These are phyloP conservation scores for Oscheius onirici DNA, from an alignment of 2,888 invertebrate species.

Conservation along the genomic window DNA sequence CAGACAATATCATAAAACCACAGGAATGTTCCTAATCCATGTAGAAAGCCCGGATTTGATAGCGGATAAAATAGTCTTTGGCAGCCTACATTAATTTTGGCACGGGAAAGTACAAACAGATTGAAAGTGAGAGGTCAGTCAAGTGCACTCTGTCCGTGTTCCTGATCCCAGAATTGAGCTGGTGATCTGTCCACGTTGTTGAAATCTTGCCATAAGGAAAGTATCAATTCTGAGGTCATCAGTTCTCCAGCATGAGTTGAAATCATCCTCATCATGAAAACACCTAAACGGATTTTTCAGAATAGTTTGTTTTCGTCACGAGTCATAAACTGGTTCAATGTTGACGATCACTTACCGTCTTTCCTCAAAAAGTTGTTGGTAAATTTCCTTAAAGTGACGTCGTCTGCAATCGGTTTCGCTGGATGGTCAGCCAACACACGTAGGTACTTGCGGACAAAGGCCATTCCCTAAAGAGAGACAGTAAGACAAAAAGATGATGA, in stretches of 20 bases:
- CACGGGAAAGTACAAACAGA: neutral
- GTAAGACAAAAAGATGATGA: neutral
- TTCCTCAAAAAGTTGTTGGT: constrained; percentile 71
- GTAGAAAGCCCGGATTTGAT: constrained; percentile 30
- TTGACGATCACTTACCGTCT: constrained; percentile 37
- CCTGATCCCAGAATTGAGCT: constrained; percentile 71
- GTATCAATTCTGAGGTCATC: constrained; percentile 70
- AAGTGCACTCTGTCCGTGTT: constrained; percentile 58
- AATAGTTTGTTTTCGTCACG: neutral
- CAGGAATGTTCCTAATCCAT: constrained; percentile 26
- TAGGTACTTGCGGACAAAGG: constrained; percentile 71
- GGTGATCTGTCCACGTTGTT: constrained; percentile 71
- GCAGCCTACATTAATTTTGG: constrained; percentile 23
- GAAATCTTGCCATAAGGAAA: constrained; percentile 72
- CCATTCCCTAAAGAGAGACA: constrained; percentile 61
- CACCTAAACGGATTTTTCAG: constrained; percentile 48
- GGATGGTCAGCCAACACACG: constrained; percentile 71
- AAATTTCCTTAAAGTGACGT: constrained; percentile 70
- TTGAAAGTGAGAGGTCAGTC: constrained; percentile 35
- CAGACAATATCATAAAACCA: constrained; percentile 21
- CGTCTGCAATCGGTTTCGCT: constrained; percentile 69
- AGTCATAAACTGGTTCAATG: neutral
- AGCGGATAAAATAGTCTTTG: constrained; percentile 29
- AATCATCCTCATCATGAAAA: constrained; percentile 72
- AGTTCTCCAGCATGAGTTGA: constrained; percentile 72